Base-by-base conservation (phyloP, 2,797 vertebrate genomes). In the Miichthys miiuy region DNA sequence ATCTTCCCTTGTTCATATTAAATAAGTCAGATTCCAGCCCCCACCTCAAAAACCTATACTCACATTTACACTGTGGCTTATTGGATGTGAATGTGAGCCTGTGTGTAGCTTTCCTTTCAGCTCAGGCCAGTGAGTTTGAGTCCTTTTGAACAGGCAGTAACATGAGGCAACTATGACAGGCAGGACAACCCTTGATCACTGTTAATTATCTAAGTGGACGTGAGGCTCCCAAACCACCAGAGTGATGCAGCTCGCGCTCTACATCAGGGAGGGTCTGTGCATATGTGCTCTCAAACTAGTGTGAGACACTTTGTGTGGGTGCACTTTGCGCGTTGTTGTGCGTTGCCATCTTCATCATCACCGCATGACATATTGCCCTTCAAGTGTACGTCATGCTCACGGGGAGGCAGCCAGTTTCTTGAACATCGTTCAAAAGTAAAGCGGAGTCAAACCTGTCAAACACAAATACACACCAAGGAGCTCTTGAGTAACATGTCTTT, bases 141-240 rank as follows among this genome's bases (percentile, higher is more conserved):
- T 90, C 83, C 92, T 93, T 94, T 94, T 94, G 93, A 94, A 94
- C 89, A 93, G 89, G 87, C 89, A 75, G 79, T 86, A 92, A 90
- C 89, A 91, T 78, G 83, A 90, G 92, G 89, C 91, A 91, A 85
- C 91, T 80, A 85, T 92, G 92, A 94, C 93, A 94, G 86, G 82
- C 89, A 67, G 86, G 86, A 91, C 90, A 87, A 94, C 90, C 93
- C 91, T 94, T 94, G 94, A 95, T 95, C 94, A 95, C 88, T 78
- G 91, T 89, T 94, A 91, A 94, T 94, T 91, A 94, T 91, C 89
- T 89, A 90, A 94, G 91, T 90, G 91, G 92, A 92, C 82, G 82
- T 90, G 93, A 94, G 86, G 62, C 89, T 85, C 91, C 90, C 87
- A 88, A 93, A 92, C 88, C 89, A 63, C 81, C 82, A 80, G 84